Base-by-base conservation (phyloP, 2,888 invertebrate species). In the Microctonus hyperodae region DNA sequence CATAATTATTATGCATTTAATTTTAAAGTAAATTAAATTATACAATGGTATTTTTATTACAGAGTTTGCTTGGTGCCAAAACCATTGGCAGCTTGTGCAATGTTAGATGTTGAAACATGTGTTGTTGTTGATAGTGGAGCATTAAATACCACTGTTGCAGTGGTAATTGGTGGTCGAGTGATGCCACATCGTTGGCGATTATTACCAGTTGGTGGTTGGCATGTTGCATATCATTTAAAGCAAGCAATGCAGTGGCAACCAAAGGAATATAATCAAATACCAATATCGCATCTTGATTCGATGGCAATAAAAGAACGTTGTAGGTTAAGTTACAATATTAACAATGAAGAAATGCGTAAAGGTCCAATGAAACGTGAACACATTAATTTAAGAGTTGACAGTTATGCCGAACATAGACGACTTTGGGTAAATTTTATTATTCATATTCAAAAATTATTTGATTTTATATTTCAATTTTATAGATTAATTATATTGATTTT, bases 41-140 rank as follows among this genome's bases (percentile, higher is more conserved):
- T n/a, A n/a, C n/a, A 20, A 50, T 48, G 5, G 0, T 31, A 22
- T 58, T 37, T 60, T 44, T 51, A 48, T 70, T 75, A 5, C 71
- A 83, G 84, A 72, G 84, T 84, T 59, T 84, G 84, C 57, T 72
- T 85, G 50, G 81, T 84, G 25, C 83, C 84, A 40, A 84, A 85
- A 71, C 85, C 85, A 64, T 70, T 85, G 63, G 84, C 84, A 69
- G 81, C 81, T 25, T 82, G 85, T 69, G 82, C 82, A 11, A 81
- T 84, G 79, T 66, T 84, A 53, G 82, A 80, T 48, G 74, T 83
- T 9, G 83, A 85, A 67, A 85, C 84, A 11, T 85, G 85, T 61
- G 79, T 85, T 13, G 84, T 85, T n/a, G 78, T 85, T 25, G 85
- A 85, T 64, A 85, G 84, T 70, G 85, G 85, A 56, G 85, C 85